Evolutionary conservation across 2,888 invertebrate species (phyloP), one percentile per base, ranked within the genome.

Genomic region (Meteorus colon): DNA sequence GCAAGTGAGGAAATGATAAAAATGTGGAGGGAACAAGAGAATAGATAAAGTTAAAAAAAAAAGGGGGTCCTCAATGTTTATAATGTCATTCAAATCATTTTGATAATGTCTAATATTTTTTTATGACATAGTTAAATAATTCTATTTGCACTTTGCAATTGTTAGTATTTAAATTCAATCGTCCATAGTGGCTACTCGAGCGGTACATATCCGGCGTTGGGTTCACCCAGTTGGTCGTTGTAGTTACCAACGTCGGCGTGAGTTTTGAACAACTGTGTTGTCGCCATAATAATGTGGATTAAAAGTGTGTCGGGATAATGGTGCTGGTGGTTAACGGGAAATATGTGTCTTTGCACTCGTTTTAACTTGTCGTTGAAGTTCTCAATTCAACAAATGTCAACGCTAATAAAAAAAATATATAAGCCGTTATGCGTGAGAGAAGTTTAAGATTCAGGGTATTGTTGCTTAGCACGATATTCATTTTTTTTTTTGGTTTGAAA

Each of bases 201-300:
- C 75, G 75, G 71, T 75, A 75, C 59, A 72, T 75, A 72, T 72
- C 75, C 75, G 55, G 55, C 19, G 75, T 63, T 66, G 45, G 31
- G 65, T 65, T 55, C 55, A 55, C 55, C 19, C 24, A 55, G 55
- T 55, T 55, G 16, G 24, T 48, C n/a, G 55, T 55, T 55, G 55
- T 55, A 55, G 1, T 41, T 41, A 12, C 41, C n/a, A 19, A n/a
- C 55, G 55, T 55, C 1, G 19, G 19, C 55, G n/a, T 19, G 55
- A 55, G 55, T 55, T 55, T 55, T n/a, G n/a, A 55, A 24, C 48
- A 55, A 55, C 55, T 55, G 55, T 55, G 19, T 55, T 31, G 45
- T 60, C 27, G 24, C 71, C 71, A 71, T 71, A 71, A 62, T 71
- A 55, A 55, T 55, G 19, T 19, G 62, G 62, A 29, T 27, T 71